These are phyloP conservation scores for Meloidogyne floridensis DNA, from an alignment of 1,140 invertebrate genomes.

Conservation along the genomic window DNA sequence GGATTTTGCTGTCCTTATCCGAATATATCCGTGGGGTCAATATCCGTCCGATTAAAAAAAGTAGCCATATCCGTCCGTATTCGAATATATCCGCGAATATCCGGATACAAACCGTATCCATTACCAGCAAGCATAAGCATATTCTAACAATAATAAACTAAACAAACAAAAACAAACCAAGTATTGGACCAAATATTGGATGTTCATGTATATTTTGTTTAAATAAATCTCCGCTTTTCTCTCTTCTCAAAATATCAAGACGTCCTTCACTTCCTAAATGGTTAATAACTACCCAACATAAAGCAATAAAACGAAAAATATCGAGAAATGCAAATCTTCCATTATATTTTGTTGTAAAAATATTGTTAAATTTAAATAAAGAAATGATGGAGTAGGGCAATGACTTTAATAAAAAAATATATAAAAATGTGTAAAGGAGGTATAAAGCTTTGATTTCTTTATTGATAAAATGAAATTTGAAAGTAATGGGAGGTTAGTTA, in stretches of 20 bases:
- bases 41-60: too few relatives aligned
- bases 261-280: conserved; percentile 62
- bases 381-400: neutral
- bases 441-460: too few relatives aligned
- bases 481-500: too few relatives aligned
- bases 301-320: conserved; percentile 63
- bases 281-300: conserved; percentile 62
- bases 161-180: conserved; percentile 32
- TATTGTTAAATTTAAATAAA: neutral
- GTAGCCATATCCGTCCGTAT: too few relatives aligned
- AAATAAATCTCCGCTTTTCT: conserved; percentile 51
- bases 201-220: conserved; percentile 55
- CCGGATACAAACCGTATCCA: too few relatives aligned
- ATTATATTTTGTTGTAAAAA: neutral
- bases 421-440: neutral
- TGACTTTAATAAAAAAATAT: neutral
- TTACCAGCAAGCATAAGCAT: too few relatives aligned
- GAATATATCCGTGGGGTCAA: too few relatives aligned
- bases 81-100: too few relatives aligned
- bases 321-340: conserved; percentile 56
- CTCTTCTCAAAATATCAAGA: conserved; percentile 57
- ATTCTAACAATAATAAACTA: too few relatives aligned
- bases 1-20: too few relatives aligned
- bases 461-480: too few relatives aligned
- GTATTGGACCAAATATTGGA: conserved; percentile 59